Conservation (phyloP, 2,797 vertebrate genomes). For the Tauraco hartlaubi region DNA sequence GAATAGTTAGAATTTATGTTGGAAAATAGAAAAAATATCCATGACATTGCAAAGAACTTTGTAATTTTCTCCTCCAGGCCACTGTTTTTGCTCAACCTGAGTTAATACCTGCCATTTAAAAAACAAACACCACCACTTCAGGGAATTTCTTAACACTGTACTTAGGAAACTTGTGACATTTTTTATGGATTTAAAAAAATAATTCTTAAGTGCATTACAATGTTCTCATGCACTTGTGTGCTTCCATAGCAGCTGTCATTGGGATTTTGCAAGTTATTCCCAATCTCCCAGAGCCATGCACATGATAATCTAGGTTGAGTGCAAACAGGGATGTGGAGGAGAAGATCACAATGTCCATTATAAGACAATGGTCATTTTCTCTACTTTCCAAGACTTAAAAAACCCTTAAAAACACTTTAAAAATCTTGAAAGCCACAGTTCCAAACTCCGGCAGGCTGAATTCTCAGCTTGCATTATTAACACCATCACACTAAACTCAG, state of each 20-base stretch:
- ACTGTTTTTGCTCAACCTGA: neutral
- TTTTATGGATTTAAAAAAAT: neutral
- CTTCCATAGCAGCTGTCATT: rapidly evolving
- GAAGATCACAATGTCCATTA: neutral
- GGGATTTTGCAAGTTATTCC: neutral
- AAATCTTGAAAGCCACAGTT: neutral
- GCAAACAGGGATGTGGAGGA: neutral
- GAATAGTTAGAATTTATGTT: neutral
- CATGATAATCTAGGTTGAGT: neutral
- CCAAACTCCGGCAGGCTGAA: neutral
- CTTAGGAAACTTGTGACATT: neutral
- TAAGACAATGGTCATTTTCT: neutral
- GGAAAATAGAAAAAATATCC: neutral
- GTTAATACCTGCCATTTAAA: neutral
- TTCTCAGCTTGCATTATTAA: neutral
- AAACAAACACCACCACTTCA: neutral
- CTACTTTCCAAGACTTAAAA: neutral
- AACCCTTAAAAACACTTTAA: neutral
- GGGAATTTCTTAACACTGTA: neutral
- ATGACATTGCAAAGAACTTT: neutral
- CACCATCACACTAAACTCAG: neutral
- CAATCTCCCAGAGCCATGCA: neutral
- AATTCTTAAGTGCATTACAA: neutral
- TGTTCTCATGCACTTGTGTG: neutral
- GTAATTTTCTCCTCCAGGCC: neutral